Base-by-base conservation (phyloP, 92 coral and sea anemone species). In the Meandrina meandrites region DNA sequence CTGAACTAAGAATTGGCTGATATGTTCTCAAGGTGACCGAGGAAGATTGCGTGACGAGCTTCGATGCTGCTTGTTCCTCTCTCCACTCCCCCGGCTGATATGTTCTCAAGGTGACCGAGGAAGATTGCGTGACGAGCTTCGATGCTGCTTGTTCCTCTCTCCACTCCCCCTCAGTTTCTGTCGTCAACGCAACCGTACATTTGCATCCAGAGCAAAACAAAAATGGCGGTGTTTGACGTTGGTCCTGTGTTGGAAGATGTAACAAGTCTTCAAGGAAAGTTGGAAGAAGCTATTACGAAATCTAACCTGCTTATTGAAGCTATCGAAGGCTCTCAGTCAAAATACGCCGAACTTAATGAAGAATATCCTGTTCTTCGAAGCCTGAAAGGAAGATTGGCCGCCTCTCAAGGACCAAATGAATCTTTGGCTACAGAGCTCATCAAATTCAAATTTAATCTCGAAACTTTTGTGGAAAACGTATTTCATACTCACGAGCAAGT, bases 381-480 rank as follows among this genome's bases (percentile, higher is more conserved):
- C 56, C 30, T 91, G 12, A 75, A 80, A 40, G 84, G 64, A 4
- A 53, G 78, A 17, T 77, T 91, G 4, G 56, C 54, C 21, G 74
- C 79, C 16, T 53, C 91, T 1, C 91, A 86, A 69, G 89, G 57
- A 28, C 80, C 92, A 17, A 82, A 84, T 68, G 88, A 92, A 72
- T 31, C 81, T 60, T 82, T 92, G 54, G 42, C 81, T 24, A 31
- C 86, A 18, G 91, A 90, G 56, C 89, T 92, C 30, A 78, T 84
- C 19, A 53, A 85, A n/a, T 92, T 92, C 83, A 91, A 90, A 56
- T 68, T 91, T n/a, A 88, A 88, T 17, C 84, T 92, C 27, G 77
- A 70, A 76, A 79, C 86, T 28, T 40, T 90, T 54, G 81, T 87
- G 36, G 87, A 84, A 45, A 76, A 85, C 1, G 53, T 85, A 42